Evolutionary conservation across 2,797 vertebrate genomes (phyloP).

Genomic region (Coilia nasus): DNA sequence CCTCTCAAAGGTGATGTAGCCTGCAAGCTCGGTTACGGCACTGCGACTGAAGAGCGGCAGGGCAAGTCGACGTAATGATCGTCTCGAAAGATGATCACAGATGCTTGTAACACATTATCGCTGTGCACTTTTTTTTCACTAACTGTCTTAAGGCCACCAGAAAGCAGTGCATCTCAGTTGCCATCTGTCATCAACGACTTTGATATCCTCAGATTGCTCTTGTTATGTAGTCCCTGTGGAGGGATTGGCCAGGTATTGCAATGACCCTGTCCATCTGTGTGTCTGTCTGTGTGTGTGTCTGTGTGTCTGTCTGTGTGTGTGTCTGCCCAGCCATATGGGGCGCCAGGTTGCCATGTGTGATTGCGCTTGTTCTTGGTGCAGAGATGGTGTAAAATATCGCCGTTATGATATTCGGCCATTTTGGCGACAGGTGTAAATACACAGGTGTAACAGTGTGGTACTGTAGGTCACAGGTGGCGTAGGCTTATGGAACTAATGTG

Average conservation of each 20-base stretch:
- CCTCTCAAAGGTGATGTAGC: not conserved
- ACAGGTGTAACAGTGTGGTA: not conserved
- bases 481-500: not conserved
- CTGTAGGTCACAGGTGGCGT: not conserved
- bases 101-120: not conserved
- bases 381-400: not conserved
- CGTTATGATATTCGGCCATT: not conserved
- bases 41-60: not conserved
- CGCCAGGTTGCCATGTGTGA: too few species aligned
- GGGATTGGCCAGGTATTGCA: too few species aligned
- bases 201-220: not conserved
- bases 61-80: not conserved
- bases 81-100: not conserved
- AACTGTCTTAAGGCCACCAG: not conserved
- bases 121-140: not conserved
- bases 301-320: too few species aligned
- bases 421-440: not conserved
- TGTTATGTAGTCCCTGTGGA: too few species aligned
- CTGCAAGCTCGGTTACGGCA: not conserved
- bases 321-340: too few species aligned
- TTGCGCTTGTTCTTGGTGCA: not conserved
- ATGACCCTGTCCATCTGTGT: too few species aligned
- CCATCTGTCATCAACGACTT: not conserved
- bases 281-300: too few species aligned
- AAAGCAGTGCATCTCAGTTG: not conserved